Percentiles rank a stretch among this genome's conserved stretches.
Conservation (phyloP, 1,140 invertebrate genomes). For the Tetragnatha versicolor region DNA sequence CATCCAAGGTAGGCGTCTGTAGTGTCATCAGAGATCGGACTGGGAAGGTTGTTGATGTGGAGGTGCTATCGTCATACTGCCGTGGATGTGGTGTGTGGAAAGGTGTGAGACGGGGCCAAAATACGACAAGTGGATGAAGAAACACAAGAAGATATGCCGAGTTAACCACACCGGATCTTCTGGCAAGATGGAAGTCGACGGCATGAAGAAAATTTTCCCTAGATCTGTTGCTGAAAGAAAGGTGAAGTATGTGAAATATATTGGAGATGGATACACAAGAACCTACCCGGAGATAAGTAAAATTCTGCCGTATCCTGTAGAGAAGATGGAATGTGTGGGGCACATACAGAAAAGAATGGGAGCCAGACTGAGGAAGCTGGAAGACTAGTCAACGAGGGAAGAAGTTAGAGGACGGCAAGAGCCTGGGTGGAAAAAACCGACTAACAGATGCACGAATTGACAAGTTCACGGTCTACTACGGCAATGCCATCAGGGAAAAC, state of each 20-base stretch:
- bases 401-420: background rate
- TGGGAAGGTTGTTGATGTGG: too few species aligned
- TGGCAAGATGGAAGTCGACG: background rate
- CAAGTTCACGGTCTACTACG: background rate
- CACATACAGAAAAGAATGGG: background rate
- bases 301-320: background rate
- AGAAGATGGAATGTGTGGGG: background rate
- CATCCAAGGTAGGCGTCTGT: too few species aligned
- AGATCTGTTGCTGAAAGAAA: background rate
- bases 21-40: too few species aligned
- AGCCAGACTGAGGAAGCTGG: background rate
- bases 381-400: background rate
- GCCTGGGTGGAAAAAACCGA: background rate
- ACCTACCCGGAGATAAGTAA: background rate
- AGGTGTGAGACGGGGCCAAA: too few species aligned
- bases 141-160: too few species aligned
- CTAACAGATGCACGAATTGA: background rate
- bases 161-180: background rate
- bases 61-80: too few species aligned
- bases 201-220: background rate
- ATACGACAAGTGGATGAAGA: too few species aligned
- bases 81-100: too few species aligned
- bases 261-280: conserved; percentile 1
- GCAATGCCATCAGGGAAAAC: background rate
- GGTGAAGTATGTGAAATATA: background rate